phyloP scores from a whole-genome alignment of 2,888 invertebrate genomes.

The Gisinianus flammeolus region DNA sequence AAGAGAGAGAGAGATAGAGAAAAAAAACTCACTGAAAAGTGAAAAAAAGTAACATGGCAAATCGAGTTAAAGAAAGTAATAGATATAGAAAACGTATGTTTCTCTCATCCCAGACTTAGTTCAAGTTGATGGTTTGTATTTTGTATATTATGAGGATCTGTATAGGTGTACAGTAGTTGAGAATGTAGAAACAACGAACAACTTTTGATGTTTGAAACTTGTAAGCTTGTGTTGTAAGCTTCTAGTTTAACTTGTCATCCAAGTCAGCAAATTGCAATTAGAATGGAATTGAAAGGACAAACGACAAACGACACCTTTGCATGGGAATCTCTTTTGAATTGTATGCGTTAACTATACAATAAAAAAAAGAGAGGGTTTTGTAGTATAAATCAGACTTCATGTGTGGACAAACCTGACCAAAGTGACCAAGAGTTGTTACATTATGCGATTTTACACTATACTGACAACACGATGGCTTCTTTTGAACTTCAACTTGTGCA shows the following conservation, averaged over 20 bases:
- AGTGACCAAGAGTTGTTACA: conserved; percentile 32
- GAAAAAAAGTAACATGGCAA: too few species aligned
- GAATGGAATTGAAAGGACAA: background rate
- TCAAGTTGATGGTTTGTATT: too few species aligned
- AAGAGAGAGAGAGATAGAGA: too few species aligned
- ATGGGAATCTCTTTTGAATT: background rate
- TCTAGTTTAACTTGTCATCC: background rate
- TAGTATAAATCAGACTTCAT: conserved; percentile 35
- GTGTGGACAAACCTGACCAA: conserved; percentile 41
- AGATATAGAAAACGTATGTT: too few species aligned
- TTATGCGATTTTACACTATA: conserved; percentile 32
- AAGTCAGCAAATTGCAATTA: background rate
- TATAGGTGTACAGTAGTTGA: too few species aligned
- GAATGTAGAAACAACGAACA: background rate
- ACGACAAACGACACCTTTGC: background rate
- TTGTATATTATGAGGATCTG: too few species aligned
- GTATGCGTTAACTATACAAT: background rate
- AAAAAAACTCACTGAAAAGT: too few species aligned
- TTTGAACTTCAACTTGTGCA: conserved; percentile 20
- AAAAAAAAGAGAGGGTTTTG: background rate
- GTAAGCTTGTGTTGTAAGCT: background rate
- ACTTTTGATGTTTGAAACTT: background rate
- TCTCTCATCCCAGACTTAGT: too few species aligned
- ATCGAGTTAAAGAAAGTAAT: too few species aligned
- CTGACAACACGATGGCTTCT: conserved; percentile 36